phyloP scores from a whole-genome alignment of 2,888 invertebrate genomes.

The Dicroscelio sp. region DNA sequence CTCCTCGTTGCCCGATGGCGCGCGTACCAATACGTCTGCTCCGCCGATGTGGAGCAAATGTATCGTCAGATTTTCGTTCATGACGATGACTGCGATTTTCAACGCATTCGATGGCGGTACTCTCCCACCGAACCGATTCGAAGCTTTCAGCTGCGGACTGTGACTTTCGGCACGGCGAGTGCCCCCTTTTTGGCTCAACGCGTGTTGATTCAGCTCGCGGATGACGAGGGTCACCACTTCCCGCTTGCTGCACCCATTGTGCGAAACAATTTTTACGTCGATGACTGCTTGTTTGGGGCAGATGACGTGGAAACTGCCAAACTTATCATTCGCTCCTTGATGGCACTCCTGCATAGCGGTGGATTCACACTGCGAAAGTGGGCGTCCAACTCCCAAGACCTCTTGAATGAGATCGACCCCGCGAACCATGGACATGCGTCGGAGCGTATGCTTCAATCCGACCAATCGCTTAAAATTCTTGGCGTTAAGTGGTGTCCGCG shows the following conservation, averaged over 20 bases:
- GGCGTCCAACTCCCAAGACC: background rate
- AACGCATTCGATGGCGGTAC: background rate
- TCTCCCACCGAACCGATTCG: background rate
- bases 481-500: slow-evolving; percentile 42
- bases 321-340: background rate
- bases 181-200: background rate
- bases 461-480: background rate
- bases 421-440: background rate
- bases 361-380: background rate
- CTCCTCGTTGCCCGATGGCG: slow-evolving; percentile 6
- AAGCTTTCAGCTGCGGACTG: background rate
- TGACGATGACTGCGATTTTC: background rate
- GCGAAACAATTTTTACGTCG: background rate
- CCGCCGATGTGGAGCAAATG: slow-evolving; percentile 12
- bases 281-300: background rate
- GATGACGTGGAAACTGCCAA: background rate
- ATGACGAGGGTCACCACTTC: background rate
- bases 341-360: background rate
- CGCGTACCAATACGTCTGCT: background rate
- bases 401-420: background rate
- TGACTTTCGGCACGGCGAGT: background rate
- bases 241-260: background rate
- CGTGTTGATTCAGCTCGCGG: background rate
- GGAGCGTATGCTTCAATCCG: background rate
- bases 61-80: background rate